A percentile compares a stretch with the other conserved stretches of the same genome.
Conservation (phyloP, 1,140 invertebrate genomes). For the Lethocerus indicus region DNA sequence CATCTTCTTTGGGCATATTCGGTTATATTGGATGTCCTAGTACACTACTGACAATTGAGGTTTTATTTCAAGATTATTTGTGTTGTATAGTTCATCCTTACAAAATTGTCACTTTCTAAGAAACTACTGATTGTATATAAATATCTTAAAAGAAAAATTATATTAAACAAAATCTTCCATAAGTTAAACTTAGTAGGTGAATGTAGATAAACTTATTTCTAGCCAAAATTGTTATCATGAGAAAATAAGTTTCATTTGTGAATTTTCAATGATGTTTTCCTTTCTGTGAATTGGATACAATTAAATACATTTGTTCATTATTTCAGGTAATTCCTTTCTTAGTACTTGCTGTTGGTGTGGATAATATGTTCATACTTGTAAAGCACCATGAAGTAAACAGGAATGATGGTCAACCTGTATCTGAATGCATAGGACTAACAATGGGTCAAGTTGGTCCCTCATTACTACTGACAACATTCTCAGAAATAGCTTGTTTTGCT, state of each 20-base stretch:
- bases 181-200: no score
- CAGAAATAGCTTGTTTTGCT: conserved; percentile 93
- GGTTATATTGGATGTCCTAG: conserved; percentile 74
- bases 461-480: conserved; percentile 82
- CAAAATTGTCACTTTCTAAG: no score
- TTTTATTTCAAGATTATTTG: no score
- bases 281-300: no score
- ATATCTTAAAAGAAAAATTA: no score
- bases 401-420: conserved; percentile 49
- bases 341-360: conserved; percentile 95
- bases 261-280: no score
- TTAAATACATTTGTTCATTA: conserved; percentile 12
- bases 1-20: conserved; percentile 81
- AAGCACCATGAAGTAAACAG: conserved; percentile 64
- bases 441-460: conserved; percentile 87
- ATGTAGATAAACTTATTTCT: no score
- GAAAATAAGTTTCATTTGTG: no score
- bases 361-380: conserved; percentile 98
- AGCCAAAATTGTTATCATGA: no score
- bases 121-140: no score
- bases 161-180: no score
- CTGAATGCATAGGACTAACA: conserved; percentile 74
- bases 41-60: conserved; percentile 92
- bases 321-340: conserved; percentile 79
- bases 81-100: no score